Percentiles rank a stretch among this genome's conserved stretches.
These are phyloP conservation scores for Melanotus villosus DNA, from an alignment of 2,888 invertebrate species.

Conservation along the genomic window DNA sequence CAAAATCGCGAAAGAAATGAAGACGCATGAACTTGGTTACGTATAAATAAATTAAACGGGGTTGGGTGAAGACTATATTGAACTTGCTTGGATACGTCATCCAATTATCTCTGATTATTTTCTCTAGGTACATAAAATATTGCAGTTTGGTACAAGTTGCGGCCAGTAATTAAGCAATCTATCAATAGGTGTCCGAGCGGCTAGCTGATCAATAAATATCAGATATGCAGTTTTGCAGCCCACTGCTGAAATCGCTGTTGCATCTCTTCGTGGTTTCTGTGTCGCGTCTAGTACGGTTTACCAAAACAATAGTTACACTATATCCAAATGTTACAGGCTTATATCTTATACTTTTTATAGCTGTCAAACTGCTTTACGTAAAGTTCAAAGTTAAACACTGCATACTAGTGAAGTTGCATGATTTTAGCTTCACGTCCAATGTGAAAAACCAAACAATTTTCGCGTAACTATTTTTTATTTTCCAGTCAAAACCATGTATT, in stretches of 20 bases:
- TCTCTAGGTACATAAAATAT: constrained; percentile 64
- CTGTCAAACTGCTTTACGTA: no score
- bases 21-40: constrained; percentile 23
- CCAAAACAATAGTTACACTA: neutral
- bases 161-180: constrained; percentile 67
- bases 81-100: constrained; percentile 50
- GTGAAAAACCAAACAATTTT: no score
- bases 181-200: constrained; percentile 62
- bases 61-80: constrained; percentile 33
- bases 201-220: constrained; percentile 52
- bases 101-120: constrained; percentile 67
- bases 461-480: no score
- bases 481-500: no score
- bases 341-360: no score
- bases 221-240: constrained; percentile 46
- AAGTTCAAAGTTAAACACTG: no score
- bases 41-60: constrained; percentile 29
- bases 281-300: constrained; percentile 10
- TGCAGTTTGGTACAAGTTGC: constrained; percentile 60
- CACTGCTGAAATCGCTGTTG: constrained; percentile 39
- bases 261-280: constrained; percentile 36
- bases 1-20: constrained; percentile 3
- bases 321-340: no score
- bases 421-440: no score
- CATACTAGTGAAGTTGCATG: no score